Evolutionary conservation across 64 coral and sea anemone genomes (phyloP), one percentile per base, ranked within the genome.

Genomic region (Montipora capricornis): DNA sequence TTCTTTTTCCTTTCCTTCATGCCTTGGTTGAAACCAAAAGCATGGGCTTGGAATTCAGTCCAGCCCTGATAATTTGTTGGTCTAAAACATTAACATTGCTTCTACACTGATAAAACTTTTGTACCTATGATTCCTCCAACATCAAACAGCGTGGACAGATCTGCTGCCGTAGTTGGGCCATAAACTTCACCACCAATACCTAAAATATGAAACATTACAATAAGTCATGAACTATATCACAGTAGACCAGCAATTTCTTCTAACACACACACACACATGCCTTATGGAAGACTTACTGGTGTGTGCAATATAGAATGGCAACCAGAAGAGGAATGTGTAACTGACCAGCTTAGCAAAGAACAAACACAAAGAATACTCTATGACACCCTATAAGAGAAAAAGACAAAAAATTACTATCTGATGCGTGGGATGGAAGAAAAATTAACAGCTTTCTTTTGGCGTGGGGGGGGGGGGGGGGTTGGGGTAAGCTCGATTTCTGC

Each of bases 261-360:
- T 8, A 57, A 57, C 53, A 57, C 59, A 89, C 11, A 15, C 37
- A 37, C 37, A 37, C 37, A 37, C 37, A 37, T 37, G 37, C 37
- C 37, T 37, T 3, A 60, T 11, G 53, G 11, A 0, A 61, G 6
- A 71, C 89, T 95, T 89, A 99, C 97, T 52, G 85, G 97, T 99
- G 59, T 96, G 82, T 71, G 88, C 61, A 82, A 99, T 94, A 86
- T 99, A 99, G 68, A 91, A 99, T 68, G 97, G 97, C 16, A 96
- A 84, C 97, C 97, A 99, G 22, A 96, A 99, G 13, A 99, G 92
- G 75, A 99, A 99, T 0, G 97, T 99, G 60, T 99, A 99, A 60
- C 97, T 99, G 45, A 99, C 97, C 61, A 99, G 94, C 74, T 99
- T 99, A 60, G 97, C 97, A 89, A 99, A 99, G 85, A 99, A 99